Percentiles rank a stretch among this genome's conserved stretches.
These are phyloP conservation scores for Diorhabda carinulata DNA, from an alignment of 1,140 invertebrate genomes.

Conservation along the genomic window DNA sequence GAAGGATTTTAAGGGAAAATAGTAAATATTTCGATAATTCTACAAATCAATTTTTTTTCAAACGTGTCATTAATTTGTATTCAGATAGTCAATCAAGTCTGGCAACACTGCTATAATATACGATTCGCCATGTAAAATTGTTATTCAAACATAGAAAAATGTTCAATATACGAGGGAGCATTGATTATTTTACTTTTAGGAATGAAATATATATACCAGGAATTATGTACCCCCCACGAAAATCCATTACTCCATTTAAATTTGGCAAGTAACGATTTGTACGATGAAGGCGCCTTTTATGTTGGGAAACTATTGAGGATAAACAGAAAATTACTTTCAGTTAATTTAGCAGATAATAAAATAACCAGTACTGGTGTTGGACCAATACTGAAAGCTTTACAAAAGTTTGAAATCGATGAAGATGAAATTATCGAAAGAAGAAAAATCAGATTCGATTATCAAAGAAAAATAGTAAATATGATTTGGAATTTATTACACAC, in stretches of 20 bases:
- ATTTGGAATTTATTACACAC: too few relatives aligned
- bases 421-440: slow-evolving; percentile 36
- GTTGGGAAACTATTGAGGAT: slow-evolving; percentile 27
- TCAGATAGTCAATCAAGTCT: too few relatives aligned
- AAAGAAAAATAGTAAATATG: slow-evolving; percentile 6
- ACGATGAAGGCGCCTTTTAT: slow-evolving; percentile 20
- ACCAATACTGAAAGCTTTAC: slow-evolving; percentile 29
- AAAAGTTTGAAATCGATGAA: slow-evolving; percentile 33
- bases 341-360: slow-evolving; percentile 43
- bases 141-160: too few relatives aligned
- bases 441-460: slow-evolving; percentile 19
- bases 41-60: too few relatives aligned
- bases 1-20: too few relatives aligned
- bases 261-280: slow-evolving; percentile 27
- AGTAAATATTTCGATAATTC: too few relatives aligned
- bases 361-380: slow-evolving; percentile 35
- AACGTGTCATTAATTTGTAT: too few relatives aligned
- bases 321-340: slow-evolving; percentile 35
- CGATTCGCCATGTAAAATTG: too few relatives aligned
- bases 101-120: too few relatives aligned
- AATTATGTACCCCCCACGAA: slow-evolving; percentile 24
- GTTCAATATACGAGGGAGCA: too few relatives aligned
- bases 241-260: slow-evolving; percentile 24
- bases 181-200: neutral
- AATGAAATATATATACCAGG: slow-evolving; percentile 31